Conservation (phyloP, 2,113 vertebrate genomes). For the Cichladusa arquata region DNA sequence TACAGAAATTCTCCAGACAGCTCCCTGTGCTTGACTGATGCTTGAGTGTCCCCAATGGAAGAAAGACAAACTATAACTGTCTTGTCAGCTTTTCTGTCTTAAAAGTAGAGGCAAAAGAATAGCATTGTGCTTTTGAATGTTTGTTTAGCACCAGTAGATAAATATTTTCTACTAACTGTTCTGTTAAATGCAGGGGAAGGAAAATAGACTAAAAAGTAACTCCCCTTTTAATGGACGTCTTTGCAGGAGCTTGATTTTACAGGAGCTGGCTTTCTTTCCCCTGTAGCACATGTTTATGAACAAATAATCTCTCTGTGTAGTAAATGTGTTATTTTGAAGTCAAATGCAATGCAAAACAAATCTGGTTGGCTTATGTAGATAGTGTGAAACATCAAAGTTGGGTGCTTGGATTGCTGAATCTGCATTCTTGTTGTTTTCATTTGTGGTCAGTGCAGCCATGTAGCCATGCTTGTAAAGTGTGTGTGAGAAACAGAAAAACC, state of each 20-base stretch:
- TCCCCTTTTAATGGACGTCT: not conserved
- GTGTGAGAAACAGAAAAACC: not conserved
- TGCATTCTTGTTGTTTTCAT: not conserved
- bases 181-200: not conserved
- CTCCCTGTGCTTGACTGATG: not conserved
- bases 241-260: not conserved
- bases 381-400: not conserved
- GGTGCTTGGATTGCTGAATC: not conserved
- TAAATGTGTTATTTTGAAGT: not conserved
- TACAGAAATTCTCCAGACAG: not conserved
- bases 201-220: not conserved
- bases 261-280: not conserved
- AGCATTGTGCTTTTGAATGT: not conserved
- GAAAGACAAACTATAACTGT: not conserved
- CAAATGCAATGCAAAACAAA: not conserved
- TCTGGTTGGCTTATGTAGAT: not conserved
- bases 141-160: not conserved
- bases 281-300: not conserved
- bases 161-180: not conserved
- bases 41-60: not conserved
- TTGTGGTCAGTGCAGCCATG: not conserved
- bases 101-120: not conserved
- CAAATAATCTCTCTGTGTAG: not conserved
- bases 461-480: not conserved
- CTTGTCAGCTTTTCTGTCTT: not conserved